Percentiles rank a stretch among this genome's conserved stretches.
Evolutionary conservation across 2,113 vertebrate genomes (phyloP).

Genomic region (Sus scrofa): T2T-Sscrofa CM000830.6:24538001-24538500

Average conservation of each 20-base stretch:
- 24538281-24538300: slow-evolving; percentile 62
- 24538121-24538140: slow-evolving; percentile 48
- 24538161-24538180: slow-evolving; percentile 35
- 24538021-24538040: slow-evolving; percentile 75
- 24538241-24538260: slow-evolving; percentile 65
- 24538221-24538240: slow-evolving; percentile 27
- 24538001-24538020: slow-evolving; percentile 75
- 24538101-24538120: slow-evolving; percentile 66
- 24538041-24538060: slow-evolving; percentile 78
- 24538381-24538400: slow-evolving; percentile 64
- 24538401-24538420: slow-evolving; percentile 58
- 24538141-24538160: slow-evolving; percentile 54
- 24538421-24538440: slow-evolving; percentile 47
- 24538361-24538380: slow-evolving; percentile 66
- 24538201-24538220: slow-evolving; percentile 39
- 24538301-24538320: slow-evolving; percentile 66
- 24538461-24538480: slow-evolving; percentile 66
- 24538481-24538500: slow-evolving; percentile 67
- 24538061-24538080: slow-evolving; percentile 54
- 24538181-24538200: neutral
- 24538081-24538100: slow-evolving; percentile 35
- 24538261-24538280: slow-evolving; percentile 60
- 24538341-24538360: slow-evolving; percentile 73
- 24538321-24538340: slow-evolving; percentile 70
- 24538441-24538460: slow-evolving; percentile 59